Base-by-base conservation (phyloP, 2,113 vertebrate genomes). In the Coracopsis vasa region DNA sequence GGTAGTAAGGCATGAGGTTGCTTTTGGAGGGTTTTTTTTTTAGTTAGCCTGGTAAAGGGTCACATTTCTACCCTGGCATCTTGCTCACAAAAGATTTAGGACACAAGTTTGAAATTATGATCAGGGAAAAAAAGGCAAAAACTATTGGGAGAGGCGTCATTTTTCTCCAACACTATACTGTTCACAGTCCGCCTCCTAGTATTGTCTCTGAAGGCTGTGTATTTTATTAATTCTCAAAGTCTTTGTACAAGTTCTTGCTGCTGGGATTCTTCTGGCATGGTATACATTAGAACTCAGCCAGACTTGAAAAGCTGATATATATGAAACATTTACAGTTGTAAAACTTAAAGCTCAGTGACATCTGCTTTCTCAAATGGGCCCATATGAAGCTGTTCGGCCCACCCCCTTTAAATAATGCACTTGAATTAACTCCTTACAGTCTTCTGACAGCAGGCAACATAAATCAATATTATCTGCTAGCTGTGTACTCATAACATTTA, bases 401-500 rank as follows among this genome's bases (percentile, higher is more conserved):
- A 64, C 7, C 8, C 17, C 10, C 39, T 74, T 83, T 80, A 70
- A 90, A 80, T 41, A 67, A 66, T 42, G n/a, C 13, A 19, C 27
- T 92, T 50, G 60, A 86, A 74, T 96, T 96, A 94, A 88, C 94
- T 61, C 79, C 0, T 96, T 80, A 39, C 13, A 51, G 24, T 44
- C 35, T 64, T 65, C 64, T 88, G 60, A 73, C 58, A 71, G 60
- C 45, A 92, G 69, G 50, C 45, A 80, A 41, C 42, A 54, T 88
- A 83, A 74, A 83, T 92, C 85, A 83, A 0, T 80, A 41, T 88
- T 81, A 87, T 44, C 73, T 80, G 31, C 78, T 86, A 23, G 33
- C 84, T 93, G n/a, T 64, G 77, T 86, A 90, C 90, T 90, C 85
- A 53, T 90, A 87, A 90, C 74, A 66, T 94, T 96, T 93, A 83